phyloP scores from a whole-genome alignment of 2,797 vertebrate species.

The Channa striata region DNA sequence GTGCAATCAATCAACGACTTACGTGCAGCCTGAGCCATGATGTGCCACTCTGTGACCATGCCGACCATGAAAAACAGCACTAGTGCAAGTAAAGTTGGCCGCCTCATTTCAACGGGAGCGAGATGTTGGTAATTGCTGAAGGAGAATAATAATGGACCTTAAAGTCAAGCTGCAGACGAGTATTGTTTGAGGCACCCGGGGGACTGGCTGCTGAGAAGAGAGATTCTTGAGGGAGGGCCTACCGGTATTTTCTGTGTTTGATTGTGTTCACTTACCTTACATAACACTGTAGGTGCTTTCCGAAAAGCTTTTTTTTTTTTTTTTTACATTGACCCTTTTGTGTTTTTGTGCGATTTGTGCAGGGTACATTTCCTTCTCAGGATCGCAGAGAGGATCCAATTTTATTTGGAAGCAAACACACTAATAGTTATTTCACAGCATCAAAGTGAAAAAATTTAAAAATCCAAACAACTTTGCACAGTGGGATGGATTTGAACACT shows the following conservation, averaged over 20 bases:
- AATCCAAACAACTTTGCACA: not conserved
- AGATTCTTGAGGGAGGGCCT: not conserved
- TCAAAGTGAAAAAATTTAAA: too few relatives aligned
- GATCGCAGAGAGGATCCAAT: too few relatives aligned
- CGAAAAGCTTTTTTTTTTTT: not conserved
- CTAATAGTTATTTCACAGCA: too few relatives aligned
- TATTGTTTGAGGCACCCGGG: not conserved
- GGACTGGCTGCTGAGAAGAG: not conserved
- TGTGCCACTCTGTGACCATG: not conserved
- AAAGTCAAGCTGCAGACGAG: not conserved
- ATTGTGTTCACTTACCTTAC: not conserved
- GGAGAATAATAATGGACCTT: not conserved
- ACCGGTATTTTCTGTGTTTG: fast-evolving
- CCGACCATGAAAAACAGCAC: not conserved
- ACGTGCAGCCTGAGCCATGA: constrained; percentile 13
- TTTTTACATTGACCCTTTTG: too few relatives aligned
- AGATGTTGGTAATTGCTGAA: not conserved
- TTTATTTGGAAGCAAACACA: not conserved
- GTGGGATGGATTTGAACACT: too few relatives aligned
- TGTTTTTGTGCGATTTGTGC: not conserved
- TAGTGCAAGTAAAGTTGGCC: not conserved
- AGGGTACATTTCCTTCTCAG: not conserved
- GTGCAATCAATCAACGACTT: not conserved
- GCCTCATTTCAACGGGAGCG: not conserved
- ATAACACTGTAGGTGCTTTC: not conserved